Evolutionary conservation across 1,140 invertebrate species (phyloP).

Genomic region (Nymphalis io): DNA sequence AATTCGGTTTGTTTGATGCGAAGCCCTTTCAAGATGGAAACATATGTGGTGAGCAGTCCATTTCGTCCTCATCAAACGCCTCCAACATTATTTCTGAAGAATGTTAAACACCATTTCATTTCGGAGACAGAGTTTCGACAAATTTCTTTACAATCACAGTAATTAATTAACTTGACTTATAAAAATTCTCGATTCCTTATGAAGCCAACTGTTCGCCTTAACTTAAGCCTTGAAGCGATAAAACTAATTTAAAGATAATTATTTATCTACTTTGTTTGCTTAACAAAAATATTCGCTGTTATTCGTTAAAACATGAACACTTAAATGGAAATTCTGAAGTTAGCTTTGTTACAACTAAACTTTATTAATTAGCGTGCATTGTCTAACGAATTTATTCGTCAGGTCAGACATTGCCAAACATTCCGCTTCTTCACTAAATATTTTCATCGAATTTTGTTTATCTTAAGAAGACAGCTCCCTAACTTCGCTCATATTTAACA

Average conservation of each 20-base stretch:
- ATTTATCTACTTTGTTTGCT: constrained; percentile 10
- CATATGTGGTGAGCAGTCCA: no score
- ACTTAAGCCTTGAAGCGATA: not conserved
- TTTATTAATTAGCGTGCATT: constrained; percentile 79
- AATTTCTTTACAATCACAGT: no score
- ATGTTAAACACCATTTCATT: no score
- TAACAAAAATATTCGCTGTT: constrained; percentile 16
- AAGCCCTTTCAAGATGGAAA: no score
- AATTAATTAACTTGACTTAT: not conserved
- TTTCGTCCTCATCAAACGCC: no score
- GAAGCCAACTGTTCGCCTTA: not conserved
- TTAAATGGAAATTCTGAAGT: constrained; percentile 72
- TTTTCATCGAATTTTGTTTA: constrained; percentile 69
- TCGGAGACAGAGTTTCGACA: no score
- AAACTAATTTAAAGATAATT: not conserved
- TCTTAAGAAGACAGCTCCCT: constrained; percentile 55
- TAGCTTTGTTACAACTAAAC: constrained; percentile 73
- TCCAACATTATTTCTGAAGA: no score
- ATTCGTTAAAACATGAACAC: constrained; percentile 45
- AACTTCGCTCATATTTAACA: constrained; percentile 60
- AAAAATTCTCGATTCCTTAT: not conserved
- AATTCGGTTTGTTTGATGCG: no score
- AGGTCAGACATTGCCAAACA: constrained; percentile 67
- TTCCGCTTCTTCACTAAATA: constrained; percentile 66
- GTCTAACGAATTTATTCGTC: constrained; percentile 75